These are phyloP conservation scores for Garra rufa DNA, from an alignment of 2,113 vertebrate genomes.

Conservation along the genomic window DNA sequence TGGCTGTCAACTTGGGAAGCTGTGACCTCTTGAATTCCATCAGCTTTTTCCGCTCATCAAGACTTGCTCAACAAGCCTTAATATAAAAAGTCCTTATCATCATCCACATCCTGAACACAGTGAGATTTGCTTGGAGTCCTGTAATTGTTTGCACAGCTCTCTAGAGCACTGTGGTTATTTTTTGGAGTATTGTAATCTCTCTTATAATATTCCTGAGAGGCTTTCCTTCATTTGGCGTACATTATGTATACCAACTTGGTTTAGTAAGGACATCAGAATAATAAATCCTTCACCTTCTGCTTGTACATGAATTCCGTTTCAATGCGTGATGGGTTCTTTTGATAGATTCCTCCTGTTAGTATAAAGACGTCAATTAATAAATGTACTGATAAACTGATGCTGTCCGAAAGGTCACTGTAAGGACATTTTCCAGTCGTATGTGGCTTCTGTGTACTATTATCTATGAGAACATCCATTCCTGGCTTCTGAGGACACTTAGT, in stretches of 20 bases:
- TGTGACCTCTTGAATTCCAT: constrained; percentile 7
- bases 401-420: too few species aligned
- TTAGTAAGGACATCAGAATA: neutral
- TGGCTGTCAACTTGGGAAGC: constrained; percentile 15
- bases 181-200: neutral
- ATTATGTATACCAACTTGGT: neutral
- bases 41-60: neutral
- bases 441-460: too few species aligned
- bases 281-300: neutral
- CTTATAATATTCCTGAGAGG: neutral
- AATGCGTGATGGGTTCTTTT: neutral
- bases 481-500: neutral
- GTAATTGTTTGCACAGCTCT: constrained; percentile 2
- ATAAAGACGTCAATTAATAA: neutral
- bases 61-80: neutral
- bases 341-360: neutral
- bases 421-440: too few species aligned
- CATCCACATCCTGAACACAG: neutral
- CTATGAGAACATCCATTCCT: neutral
- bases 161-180: constrained; percentile 8
- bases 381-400: neutral
- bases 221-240: neutral
- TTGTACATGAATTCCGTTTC: neutral
- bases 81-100: constrained; percentile 31
- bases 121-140: neutral